Conservation (phyloP, 2,888 invertebrate genomes). For the Phaedon cochleariae region DNA sequence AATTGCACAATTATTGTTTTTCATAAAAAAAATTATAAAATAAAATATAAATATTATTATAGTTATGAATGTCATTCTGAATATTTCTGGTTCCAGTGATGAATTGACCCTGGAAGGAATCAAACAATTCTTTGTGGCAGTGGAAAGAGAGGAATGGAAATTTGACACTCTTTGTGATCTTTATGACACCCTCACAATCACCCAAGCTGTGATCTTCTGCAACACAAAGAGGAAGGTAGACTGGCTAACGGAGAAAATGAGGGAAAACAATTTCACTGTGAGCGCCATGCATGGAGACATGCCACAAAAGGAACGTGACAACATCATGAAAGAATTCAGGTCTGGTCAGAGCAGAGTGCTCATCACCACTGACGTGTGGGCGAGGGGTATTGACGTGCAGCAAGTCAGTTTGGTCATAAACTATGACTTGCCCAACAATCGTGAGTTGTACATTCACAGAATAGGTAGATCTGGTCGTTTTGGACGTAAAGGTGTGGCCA, state of each 20-base stretch:
- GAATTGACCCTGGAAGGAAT: constrained; percentile 99
- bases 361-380: constrained; percentile 99
- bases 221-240: constrained; percentile 98
- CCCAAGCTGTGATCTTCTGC: constrained; percentile 99
- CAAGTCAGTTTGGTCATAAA: constrained; percentile 99
- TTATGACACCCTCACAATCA: constrained; percentile 98
- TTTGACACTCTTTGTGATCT: constrained; percentile 98
- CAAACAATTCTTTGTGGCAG: constrained; percentile 99
- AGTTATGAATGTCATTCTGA: too few species aligned
- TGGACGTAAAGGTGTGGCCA: constrained; percentile 99
- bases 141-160: constrained; percentile 99
- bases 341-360: constrained; percentile 93
- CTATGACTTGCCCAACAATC: constrained; percentile 98
- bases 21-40: too few species aligned
- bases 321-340: constrained; percentile 98
- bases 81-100: too few species aligned
- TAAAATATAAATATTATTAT: constrained; percentile 9
- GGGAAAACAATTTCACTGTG: constrained; percentile 98
- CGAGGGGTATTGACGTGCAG: constrained; percentile 98
- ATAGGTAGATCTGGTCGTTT: constrained; percentile 98
- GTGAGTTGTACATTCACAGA: constrained; percentile 99
- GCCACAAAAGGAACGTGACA: constrained; percentile 98
- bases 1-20: too few species aligned
- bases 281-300: constrained; percentile 99
- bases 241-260: constrained; percentile 99